Base-by-base conservation (phyloP, 2,888 invertebrate species). In the Ariolimax columbianus region DNA sequence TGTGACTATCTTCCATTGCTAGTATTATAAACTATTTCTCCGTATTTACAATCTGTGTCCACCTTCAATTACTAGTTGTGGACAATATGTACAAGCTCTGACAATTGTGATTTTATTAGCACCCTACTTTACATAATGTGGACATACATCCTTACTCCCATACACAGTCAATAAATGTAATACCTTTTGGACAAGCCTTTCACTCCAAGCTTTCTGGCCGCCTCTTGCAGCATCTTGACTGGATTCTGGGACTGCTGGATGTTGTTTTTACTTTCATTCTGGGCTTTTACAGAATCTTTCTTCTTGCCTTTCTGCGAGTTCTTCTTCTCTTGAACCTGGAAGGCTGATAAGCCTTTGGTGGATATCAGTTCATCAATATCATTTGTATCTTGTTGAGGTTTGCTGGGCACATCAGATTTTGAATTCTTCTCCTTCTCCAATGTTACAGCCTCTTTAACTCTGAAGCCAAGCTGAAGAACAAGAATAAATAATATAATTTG, bases 151-250 rank as follows among this genome's bases (percentile, higher is more conserved):
- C n/a, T n/a, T n/a, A n/a, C n/a, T n/a, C n/a, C n/a, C n/a, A n/a
- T n/a, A n/a, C n/a, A n/a, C n/a, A n/a, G n/a, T n/a, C n/a, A 55
- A 55, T 23, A 55, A 7, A 11, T 17, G 17, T 23, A 55, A 33
- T 87, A 96, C 94, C 86, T 96, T 92, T 89, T 95, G 94, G 72
- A 86, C 73, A 94, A 88, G 23, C 91, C 89, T 79, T 91, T 92
- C 36, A 94, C 89, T 38, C 93, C 93, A 87, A 92, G 91, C 83
- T 88, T 91, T 86, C 89, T 91, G 0, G 92, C 92, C 36, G 91
- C 87, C 36, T 94, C 94, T 85, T 90, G 90, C 47, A 94, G 77
- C 81, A 90, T 75, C 79, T 91, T 91, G 7, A 94, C 84, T 66
- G 93, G 91, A 86, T 91, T 91, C 40, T 88, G 87, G 26, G 84